Base-by-base conservation (phyloP, 2,797 vertebrate species). In the Crenichthys baileyi region DNA sequence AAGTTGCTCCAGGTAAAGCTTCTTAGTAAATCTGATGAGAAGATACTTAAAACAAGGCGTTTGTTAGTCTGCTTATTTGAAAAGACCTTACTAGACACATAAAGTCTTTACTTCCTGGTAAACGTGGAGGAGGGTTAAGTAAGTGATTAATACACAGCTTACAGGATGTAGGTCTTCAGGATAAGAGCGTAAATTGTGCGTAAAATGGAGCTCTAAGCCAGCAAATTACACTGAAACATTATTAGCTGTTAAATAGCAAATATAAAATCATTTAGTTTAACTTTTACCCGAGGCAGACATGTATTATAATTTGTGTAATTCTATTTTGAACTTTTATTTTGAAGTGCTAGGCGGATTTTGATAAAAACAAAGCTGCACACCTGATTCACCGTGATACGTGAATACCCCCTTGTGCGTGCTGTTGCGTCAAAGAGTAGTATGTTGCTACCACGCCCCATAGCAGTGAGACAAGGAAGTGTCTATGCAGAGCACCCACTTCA, bases 101-200 rank as follows among this genome's bases (percentile, higher is more conserved):
- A 77, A 75, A 78, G 3, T 82, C 84, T 80, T 46, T 80, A 90
- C 91, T 94, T 95, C 93, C 93, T 90, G 88, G 65, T 70, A 78
- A 68, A 93, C 87, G 91, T 93, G 84, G 81, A 93, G 63, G 0
- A 46, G 3, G 7, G 46, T 75, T 0, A 79, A 83, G 63, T 2
- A 2, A 0, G 24, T 0, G 2, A 56, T 4, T 31, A 9, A 12
- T 16, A 4, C 1, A 0, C 0, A 0, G 41, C 11, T 78, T 90
- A 77, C 81, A 61, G 26, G 80, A 1, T 0, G 0, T 0, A 0
- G 0, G 0, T 50, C 24, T 90, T 85, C 90, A 88, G 81, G 91
- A 78, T 85, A 91, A 92, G 81, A 85, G n/a, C 1, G 4, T 0
- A 7, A 3, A 11, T 1, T 36, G 0, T 26, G 1, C 1, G 7